These are phyloP conservation scores for Drosophila recens DNA, from an alignment of 2,888 invertebrate genomes.

Conservation along the genomic window DNA sequence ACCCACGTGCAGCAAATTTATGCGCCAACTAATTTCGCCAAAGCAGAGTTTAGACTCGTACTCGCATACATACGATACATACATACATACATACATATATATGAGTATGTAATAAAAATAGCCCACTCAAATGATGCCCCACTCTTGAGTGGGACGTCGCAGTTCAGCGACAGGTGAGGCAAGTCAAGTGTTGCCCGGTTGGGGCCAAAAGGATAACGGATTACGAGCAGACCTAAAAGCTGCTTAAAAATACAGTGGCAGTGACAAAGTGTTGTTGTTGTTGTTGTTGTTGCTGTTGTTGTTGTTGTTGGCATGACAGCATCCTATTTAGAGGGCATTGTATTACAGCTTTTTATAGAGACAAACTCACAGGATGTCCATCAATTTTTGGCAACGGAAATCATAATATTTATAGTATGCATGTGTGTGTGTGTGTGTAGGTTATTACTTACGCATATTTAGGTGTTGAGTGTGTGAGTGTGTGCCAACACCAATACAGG, in stretches of 20 bases:
- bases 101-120: slow-evolving; percentile 16
- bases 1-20: slow-evolving; percentile 58
- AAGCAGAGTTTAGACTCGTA: slow-evolving; percentile 44
- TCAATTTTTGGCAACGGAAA: slow-evolving; percentile 45
- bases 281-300: too few species aligned
- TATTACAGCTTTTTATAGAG: slow-evolving; percentile 13
- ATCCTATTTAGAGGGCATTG: slow-evolving; percentile 12
- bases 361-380: slow-evolving; percentile 28
- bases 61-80: background rate
- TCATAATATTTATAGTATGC: slow-evolving; percentile 14
- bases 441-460: slow-evolving; percentile 55
- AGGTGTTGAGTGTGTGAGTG: slow-evolving; percentile 4
- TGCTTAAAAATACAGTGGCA: slow-evolving; percentile 52
- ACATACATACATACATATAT: background rate
- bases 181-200: slow-evolving; percentile 47
- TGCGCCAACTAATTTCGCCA: slow-evolving; percentile 70
- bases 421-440: slow-evolving; percentile 9
- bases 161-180: slow-evolving; percentile 32
- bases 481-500: slow-evolving; percentile 51
- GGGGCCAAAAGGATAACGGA: slow-evolving; percentile 57
- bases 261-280: background rate
- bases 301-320: background rate
- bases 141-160: slow-evolving; percentile 15
- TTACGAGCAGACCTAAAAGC: slow-evolving; percentile 37
- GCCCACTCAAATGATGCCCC: slow-evolving; percentile 15